Evolutionary conservation across 2,797 vertebrate species (phyloP).

Genomic region (Aplochiton taeniatus): DNA sequence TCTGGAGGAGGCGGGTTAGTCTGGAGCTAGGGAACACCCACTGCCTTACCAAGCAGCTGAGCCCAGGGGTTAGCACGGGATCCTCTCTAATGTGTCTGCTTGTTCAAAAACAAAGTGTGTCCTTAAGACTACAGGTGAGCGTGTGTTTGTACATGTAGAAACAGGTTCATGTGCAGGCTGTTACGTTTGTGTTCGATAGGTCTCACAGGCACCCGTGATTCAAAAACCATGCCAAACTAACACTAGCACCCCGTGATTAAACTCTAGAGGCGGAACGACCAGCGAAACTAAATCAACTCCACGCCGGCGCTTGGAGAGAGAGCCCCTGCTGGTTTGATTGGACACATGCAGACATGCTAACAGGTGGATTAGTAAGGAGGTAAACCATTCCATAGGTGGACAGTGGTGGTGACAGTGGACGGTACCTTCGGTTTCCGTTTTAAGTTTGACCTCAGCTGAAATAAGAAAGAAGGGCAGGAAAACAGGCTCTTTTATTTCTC

Average conservation of each 20-base stretch:
- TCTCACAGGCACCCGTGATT: conserved; percentile 4
- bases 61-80: conserved; percentile 12
- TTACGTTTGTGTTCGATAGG: neutral
- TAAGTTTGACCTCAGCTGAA: conserved; percentile 83
- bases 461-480: conserved; percentile 72
- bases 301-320: conserved; percentile 26
- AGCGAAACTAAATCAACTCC: conserved; percentile 18
- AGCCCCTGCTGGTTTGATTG: conserved; percentile 49
- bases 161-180: too few species aligned
- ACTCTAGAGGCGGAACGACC: conserved; percentile 16
- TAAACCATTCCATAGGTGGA: conserved; percentile 53
- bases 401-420: conserved; percentile 37
- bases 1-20: conserved; percentile 54
- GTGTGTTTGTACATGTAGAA: too few species aligned
- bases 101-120: too few species aligned
- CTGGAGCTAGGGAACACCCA: conserved; percentile 35
- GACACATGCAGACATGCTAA: conserved; percentile 78
- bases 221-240: conserved; percentile 28
- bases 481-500: conserved; percentile 55
- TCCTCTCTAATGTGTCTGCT: neutral
- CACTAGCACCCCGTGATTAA: too few species aligned
- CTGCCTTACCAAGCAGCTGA: conserved; percentile 24
- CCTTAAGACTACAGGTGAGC: too few species aligned
- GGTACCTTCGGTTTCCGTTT: conserved; percentile 84
- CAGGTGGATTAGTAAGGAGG: conserved; percentile 70